phyloP scores from a whole-genome alignment of 1,140 invertebrate genomes.

The Stegodyphus dumicola region DNA sequence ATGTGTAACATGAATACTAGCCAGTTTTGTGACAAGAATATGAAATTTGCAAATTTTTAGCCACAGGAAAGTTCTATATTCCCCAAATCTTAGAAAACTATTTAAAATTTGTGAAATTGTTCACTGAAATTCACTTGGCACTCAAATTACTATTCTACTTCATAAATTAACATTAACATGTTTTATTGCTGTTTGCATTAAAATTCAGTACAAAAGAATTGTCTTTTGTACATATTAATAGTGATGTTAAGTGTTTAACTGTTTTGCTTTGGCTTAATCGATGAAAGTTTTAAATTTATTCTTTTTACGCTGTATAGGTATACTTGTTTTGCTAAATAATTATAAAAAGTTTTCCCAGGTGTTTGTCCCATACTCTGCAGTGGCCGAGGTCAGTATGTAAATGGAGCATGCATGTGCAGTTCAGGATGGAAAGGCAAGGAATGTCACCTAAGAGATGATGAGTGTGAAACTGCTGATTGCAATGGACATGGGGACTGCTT shows the following conservation, averaged over 20 bases:
- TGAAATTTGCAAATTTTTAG: too few species aligned
- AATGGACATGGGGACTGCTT: conserved; percentile 90
- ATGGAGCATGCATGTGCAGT: conserved; percentile 95
- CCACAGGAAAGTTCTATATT: too few species aligned
- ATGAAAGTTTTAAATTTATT: not conserved
- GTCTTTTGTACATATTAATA: too few species aligned
- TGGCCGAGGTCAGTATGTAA: conserved; percentile 94
- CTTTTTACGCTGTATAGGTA: not conserved
- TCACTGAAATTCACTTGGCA: too few species aligned
- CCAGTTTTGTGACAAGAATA: too few species aligned
- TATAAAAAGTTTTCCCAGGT: conserved; percentile 68
- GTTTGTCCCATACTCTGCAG: conserved; percentile 97
- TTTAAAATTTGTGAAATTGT: too few species aligned
- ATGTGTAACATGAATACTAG: too few species aligned
- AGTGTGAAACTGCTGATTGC: conserved; percentile 92
- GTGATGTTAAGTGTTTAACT: not conserved
- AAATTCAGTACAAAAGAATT: too few species aligned
- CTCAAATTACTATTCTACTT: too few species aligned
- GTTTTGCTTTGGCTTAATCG: not conserved
- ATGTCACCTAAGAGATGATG: conserved; percentile 90
- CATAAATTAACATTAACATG: too few species aligned
- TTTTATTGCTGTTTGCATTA: too few species aligned
- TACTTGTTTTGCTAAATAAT: not conserved
- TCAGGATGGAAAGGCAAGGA: conserved; percentile 96
- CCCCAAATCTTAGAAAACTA: too few species aligned